Evolutionary conservation across 2,113 vertebrate genomes (phyloP), one percentile per base, ranked within the genome.

Genomic region (Oryzias javanicus): DNA sequence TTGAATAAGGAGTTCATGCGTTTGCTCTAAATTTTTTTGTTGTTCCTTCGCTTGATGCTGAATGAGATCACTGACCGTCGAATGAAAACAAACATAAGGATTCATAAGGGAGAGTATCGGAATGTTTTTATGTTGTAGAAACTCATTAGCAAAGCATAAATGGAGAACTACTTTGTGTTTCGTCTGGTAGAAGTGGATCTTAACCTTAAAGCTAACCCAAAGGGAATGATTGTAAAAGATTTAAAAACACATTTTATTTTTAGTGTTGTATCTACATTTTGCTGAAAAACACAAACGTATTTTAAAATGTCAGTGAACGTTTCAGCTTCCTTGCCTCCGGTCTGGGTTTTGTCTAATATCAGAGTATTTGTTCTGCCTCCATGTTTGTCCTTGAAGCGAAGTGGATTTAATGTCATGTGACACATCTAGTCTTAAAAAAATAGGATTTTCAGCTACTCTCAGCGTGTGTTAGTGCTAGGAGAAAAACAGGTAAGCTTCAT

Each of bases 371-470:
- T 44, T 76, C 48, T 42, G 42, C 64, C 4, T 3, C 42, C 35
- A 55, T 35, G 35, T 58, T 19, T 35, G 67, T 40, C 55, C 25
- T 57, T 45, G 58, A 55, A 48, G 44, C n/a, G 76, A 76, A 78
- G 66, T 75, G 50, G 60, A 65, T 67, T 41, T 44, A 66, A 83
- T 75, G 70, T 48, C 22, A 4, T 72, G 65, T 82, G 79, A 84
- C 78, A 73, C 56, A 42, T 54, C 4, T 19, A 60, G 66, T 82
- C 60, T 79, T 72, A 47, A 66, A 70, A 75, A 74, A 67, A 65
- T 57, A 16, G 27, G n/a, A 49, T 42, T 15, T 25, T 61, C 7
- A 1, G 55, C 27, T 49, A 66, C 53, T 61, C 41, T 64, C 29
- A 42, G 42, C 40, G 17, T 48, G 6, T 46, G 14, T 53, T 20